These are phyloP conservation scores for Drosophila paulistorum DNA, from an alignment of 1,140 invertebrate genomes.

Conservation along the genomic window DNA sequence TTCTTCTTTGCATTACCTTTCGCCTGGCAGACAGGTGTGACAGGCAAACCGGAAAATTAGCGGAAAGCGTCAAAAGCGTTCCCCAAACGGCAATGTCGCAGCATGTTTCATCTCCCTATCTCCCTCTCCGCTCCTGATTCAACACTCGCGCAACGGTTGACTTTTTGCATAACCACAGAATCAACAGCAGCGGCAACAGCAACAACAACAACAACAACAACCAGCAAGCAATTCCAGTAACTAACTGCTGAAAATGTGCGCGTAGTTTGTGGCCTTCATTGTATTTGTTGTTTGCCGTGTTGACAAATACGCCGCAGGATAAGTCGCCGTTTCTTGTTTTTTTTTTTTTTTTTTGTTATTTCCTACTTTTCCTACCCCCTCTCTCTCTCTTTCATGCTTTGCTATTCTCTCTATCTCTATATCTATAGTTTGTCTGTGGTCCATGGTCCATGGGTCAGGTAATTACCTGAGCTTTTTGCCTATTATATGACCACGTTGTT, in stretches of 20 bases:
- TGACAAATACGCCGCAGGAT: constrained; percentile 70
- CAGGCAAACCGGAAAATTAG: constrained; percentile 79
- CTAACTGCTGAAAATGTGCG: constrained; percentile 70
- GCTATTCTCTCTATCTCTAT: neutral
- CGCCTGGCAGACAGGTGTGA: constrained; percentile 67
- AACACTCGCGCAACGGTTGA: constrained; percentile 22
- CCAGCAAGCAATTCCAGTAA: constrained; percentile 29
- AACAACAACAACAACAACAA: constrained; percentile 20
- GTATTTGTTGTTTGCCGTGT: constrained; percentile 47
- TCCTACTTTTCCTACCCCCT: constrained; percentile 21
- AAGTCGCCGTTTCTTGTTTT: constrained; percentile 49
- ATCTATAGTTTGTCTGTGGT: constrained; percentile 43
- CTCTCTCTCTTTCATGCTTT: neutral
- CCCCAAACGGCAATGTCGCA: constrained; percentile 77
- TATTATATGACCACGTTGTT: constrained; percentile 68
- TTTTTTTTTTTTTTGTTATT: constrained; percentile 8
- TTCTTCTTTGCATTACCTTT: constrained; percentile 2
- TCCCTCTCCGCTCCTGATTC: no score
- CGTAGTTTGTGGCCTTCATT: constrained; percentile 64
- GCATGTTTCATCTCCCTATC: constrained; percentile 44
- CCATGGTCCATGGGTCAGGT: constrained; percentile 49
- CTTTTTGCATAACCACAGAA: constrained; percentile 65
- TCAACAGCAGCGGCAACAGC: constrained; percentile 34
- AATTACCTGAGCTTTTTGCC: constrained; percentile 70
- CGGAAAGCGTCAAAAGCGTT: constrained; percentile 79